These are phyloP conservation scores for Penaeus indicus DNA, from an alignment of 1,140 invertebrate species.

Conservation along the genomic window DNA sequence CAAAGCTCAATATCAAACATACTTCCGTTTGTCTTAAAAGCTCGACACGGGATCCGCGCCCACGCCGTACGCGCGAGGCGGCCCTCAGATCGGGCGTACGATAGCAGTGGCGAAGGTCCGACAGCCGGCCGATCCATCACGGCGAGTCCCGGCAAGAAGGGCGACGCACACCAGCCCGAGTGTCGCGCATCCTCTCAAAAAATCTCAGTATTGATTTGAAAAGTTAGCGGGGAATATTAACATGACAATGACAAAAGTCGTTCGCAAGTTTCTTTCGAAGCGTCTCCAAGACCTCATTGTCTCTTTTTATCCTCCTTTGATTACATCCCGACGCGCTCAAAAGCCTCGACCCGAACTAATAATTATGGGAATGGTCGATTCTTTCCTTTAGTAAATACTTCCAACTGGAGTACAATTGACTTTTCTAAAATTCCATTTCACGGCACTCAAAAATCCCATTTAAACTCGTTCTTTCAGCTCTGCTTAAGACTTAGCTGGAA, in stretches of 20 bases:
- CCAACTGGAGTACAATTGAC: constrained; percentile 61
- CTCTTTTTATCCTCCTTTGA: constrained; percentile 62
- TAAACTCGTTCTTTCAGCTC: constrained; percentile 63
- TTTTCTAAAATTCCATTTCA: constrained; percentile 64
- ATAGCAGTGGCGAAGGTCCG: too few relatives aligned
- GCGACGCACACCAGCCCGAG: too few relatives aligned
- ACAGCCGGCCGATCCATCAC: too few relatives aligned
- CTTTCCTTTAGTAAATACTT: constrained; percentile 61
- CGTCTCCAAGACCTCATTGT: constrained; percentile 62
- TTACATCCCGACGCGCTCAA: constrained; percentile 60
- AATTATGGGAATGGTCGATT: constrained; percentile 63
- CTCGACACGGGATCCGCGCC: too few relatives aligned
- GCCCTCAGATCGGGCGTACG: too few relatives aligned
- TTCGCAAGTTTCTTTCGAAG: constrained; percentile 62
- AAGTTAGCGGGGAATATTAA: constrained; percentile 62
- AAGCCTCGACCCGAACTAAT: constrained; percentile 61
- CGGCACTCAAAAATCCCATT: constrained; percentile 64
- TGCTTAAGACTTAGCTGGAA: constrained; percentile 62
- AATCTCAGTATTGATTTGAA: constrained; percentile 60
- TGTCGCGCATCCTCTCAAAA: constrained; percentile 46
- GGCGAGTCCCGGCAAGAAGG: too few relatives aligned
- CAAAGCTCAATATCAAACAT: too few relatives aligned
- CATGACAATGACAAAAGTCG: constrained; percentile 64
- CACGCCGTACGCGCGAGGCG: too few relatives aligned
- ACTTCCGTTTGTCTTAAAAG: too few relatives aligned